A percentile compares a stretch with the other conserved stretches of the same genome.
These are phyloP conservation scores for Redunca redunca DNA, from an alignment of 2,113 vertebrate genomes.

Conservation along the genomic window DNA sequence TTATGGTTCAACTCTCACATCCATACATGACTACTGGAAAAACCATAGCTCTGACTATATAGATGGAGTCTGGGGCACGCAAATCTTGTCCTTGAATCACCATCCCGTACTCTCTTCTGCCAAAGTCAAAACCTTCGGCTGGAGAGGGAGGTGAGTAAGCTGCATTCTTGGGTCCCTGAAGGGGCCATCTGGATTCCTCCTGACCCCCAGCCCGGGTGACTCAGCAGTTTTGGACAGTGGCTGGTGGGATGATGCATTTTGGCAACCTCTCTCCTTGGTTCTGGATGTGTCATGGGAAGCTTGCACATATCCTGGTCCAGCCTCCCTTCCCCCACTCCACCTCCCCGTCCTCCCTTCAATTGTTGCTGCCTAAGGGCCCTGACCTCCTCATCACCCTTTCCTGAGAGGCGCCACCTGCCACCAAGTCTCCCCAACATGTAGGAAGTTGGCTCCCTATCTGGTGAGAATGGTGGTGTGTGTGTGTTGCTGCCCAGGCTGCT, in stretches of 20 bases:
- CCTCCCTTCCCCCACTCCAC: not conserved
- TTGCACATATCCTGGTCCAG: not conserved
- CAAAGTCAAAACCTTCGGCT: not conserved
- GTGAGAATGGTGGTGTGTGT: not conserved
- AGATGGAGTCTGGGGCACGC: not conserved
- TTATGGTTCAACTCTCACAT: not conserved
- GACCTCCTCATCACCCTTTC: not conserved
- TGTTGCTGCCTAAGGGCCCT: not conserved
- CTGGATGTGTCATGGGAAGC: conserved; percentile 43
- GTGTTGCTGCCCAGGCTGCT: not conserved
- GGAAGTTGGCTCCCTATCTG: not conserved
- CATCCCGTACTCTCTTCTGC: not conserved
- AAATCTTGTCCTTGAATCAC: not conserved
- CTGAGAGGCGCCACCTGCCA: not conserved
- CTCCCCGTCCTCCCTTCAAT: not conserved
- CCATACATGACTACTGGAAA: not conserved
- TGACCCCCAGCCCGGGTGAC: not conserved
- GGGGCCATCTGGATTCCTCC: not conserved
- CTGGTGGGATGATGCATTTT: not conserved
- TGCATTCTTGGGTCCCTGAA: not conserved
- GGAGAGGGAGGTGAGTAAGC: not conserved
- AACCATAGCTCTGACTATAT: not conserved
- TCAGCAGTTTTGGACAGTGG: conserved; percentile 35
- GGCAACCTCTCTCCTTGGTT: not conserved
- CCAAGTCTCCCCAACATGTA: not conserved